Evolutionary conservation across 2,888 invertebrate species (phyloP), one percentile per base, ranked within the genome.

Genomic region (Sinodicranocentrus sp.): DNA sequence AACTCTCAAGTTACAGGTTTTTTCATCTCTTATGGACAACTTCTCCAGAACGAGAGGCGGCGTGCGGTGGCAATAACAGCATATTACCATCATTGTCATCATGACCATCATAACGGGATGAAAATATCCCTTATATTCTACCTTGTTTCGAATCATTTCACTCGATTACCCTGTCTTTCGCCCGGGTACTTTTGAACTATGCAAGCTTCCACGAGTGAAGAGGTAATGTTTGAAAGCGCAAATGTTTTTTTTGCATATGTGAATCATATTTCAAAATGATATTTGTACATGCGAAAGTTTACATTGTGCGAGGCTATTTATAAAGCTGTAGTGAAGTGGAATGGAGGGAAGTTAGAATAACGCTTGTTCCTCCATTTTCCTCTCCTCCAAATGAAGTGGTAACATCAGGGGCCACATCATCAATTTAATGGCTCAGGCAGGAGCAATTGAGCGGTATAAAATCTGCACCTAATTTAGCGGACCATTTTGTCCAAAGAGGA

Each of bases 61-160:
- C 6, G 39, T 21, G 19, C 61, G 21, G 44, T 72, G 44, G 44
- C 63, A 76, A 57, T 33, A 72, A 21, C 39, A 61, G 61, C 73
- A 73, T 73, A 73, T 78, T 61, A 48, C 68, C 77, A 43, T 48
- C 70, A 57, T 77, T 68, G 57, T 77, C 77, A 33, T 79, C 59
- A 71, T 71, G 26, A 28, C 67, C 67, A 77, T 79, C 71, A 71
- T 71, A 79, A 63, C 52, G 19, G 54, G 67, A 65, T 48, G 78
- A 59, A 79, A 70, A 79, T 71, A 79, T 71, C 13, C 33, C 71
- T 63, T 63, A 71, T 63, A 71, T 71, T 70, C 19, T 54, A 79
- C 79, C 78, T 79, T 79, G 79, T 78, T 78, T 78, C 61, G 70
- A 70, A 78, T 78, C 78, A 70, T 78, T 79, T 79, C 79, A 79